A percentile compares a stretch with the other conserved stretches of the same genome.
These are phyloP conservation scores for Megaleporinus macrocephalus DNA, from an alignment of 2,113 vertebrate species.

Conservation along the genomic window DNA sequence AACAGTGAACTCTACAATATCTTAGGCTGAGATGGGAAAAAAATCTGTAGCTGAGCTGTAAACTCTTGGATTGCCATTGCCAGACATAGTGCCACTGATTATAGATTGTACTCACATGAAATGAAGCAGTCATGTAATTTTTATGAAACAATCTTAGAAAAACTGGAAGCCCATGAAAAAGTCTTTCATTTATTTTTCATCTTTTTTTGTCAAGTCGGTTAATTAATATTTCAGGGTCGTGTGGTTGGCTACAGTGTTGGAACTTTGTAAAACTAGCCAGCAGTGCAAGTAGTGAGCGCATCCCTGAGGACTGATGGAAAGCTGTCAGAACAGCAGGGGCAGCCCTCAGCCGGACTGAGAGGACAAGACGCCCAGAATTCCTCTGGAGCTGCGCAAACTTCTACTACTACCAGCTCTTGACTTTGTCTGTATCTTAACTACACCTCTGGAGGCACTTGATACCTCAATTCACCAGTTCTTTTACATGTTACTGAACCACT, in stretches of 20 bases:
- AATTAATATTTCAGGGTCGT: slow-evolving; percentile 79
- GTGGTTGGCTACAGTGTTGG: slow-evolving; percentile 73
- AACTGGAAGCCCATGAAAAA: slow-evolving; percentile 81
- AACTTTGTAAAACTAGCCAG: slow-evolving; percentile 81
- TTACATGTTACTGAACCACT: no score
- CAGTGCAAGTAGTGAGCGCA: slow-evolving; percentile 65
- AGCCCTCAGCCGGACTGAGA: slow-evolving; percentile 70
- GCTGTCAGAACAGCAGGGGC: slow-evolving; percentile 55
- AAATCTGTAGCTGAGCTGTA: slow-evolving; percentile 32
- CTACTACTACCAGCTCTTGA: neutral
- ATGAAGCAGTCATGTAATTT: slow-evolving; percentile 77
- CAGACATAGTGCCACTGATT: slow-evolving; percentile 60
- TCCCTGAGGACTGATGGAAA: slow-evolving; percentile 58
- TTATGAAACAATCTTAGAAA: slow-evolving; percentile 79
- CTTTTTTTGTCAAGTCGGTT: slow-evolving; percentile 81
- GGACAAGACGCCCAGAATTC: slow-evolving; percentile 74
- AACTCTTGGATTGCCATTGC: slow-evolving; percentile 40
- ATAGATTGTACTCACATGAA: slow-evolving; percentile 73
- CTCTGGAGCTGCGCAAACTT: slow-evolving; percentile 50
- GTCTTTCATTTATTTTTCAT: slow-evolving; percentile 81
- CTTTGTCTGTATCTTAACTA: neutral
- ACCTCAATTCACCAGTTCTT: no score
- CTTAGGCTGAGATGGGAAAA: slow-evolving; percentile 30
- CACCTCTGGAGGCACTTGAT: no score
- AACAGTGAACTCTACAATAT: slow-evolving; percentile 8